Percentiles rank a stretch among this genome's conserved stretches.
Conservation (phyloP, 2,888 invertebrate species). For the Zele albiditarsus region DNA sequence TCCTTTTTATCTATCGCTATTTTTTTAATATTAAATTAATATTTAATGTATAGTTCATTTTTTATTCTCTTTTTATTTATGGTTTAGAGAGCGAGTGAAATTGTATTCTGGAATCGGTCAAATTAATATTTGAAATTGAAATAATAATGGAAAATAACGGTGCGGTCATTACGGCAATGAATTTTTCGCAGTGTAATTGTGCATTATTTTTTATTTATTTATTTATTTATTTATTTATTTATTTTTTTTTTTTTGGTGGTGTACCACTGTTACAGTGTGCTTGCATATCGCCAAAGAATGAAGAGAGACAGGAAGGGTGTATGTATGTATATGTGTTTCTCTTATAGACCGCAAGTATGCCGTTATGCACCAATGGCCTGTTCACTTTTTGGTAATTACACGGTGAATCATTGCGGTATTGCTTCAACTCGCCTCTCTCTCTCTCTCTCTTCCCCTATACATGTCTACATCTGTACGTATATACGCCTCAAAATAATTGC, state of each 20-base stretch:
- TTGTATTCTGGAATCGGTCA: neutral
- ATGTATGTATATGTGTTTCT: slow-evolving; percentile 10
- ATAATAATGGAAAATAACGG: slow-evolving; percentile 4
- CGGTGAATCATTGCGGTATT: slow-evolving; percentile 40
- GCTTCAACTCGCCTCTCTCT: neutral
- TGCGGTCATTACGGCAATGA: neutral
- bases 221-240: neutral
- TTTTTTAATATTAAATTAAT: neutral
- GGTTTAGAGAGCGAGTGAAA: neutral
- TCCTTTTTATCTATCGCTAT: neutral
- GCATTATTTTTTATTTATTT: slow-evolving; percentile 2
- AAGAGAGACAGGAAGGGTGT: neutral
- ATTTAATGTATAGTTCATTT: neutral
- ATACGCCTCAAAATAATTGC: slow-evolving; percentile 42
- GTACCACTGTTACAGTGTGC: neutral
- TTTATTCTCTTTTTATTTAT: neutral
- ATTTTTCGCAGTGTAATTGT: neutral
- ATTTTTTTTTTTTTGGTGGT: neutral
- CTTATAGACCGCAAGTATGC: slow-evolving; percentile 20
- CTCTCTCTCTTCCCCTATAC: slow-evolving; percentile 17
- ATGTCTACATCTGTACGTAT: neutral
- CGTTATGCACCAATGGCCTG: slow-evolving; percentile 28
- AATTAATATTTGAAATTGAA: neutral
- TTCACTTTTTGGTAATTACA: slow-evolving; percentile 42
- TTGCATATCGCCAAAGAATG: slow-evolving; percentile 15